These are phyloP conservation scores for Tolmerus cingulatus DNA, from an alignment of 2,888 invertebrate species.

Conservation along the genomic window DNA sequence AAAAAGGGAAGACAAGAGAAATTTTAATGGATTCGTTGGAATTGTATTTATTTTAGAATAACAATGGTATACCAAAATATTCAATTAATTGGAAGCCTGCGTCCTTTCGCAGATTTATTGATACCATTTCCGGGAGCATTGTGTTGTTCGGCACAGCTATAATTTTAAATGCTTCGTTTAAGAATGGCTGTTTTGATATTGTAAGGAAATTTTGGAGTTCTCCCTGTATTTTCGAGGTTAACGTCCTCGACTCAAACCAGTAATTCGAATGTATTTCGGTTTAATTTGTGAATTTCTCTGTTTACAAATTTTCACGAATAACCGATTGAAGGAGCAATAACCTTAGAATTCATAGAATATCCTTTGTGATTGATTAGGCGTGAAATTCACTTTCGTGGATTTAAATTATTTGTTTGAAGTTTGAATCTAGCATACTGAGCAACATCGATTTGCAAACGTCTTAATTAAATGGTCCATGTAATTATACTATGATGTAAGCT, in stretches of 20 bases:
- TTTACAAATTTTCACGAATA: background rate
- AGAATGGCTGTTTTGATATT: background rate
- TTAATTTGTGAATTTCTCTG: background rate
- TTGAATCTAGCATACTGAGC: background rate
- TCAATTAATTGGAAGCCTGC: background rate
- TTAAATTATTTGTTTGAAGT: background rate
- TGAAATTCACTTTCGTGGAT: background rate
- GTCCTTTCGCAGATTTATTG: background rate
- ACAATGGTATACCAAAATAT: background rate
- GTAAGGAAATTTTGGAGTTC: background rate
- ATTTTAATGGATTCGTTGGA: background rate
- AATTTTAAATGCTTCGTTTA: background rate
- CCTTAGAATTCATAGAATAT: background rate
- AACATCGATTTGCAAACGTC: background rate
- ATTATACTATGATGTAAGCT: background rate
- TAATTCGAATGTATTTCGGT: background rate
- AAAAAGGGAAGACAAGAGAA: background rate
- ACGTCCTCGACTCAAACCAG: background rate
- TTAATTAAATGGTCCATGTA: background rate
- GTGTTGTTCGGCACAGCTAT: background rate
- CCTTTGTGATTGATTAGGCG: background rate
- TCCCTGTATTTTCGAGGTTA: background rate
- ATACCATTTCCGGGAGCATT: background rate
- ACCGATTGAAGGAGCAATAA: background rate
- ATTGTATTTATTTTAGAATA: background rate